These are phyloP conservation scores for Chrysopa pallens DNA, from an alignment of 1,140 invertebrate species.

Conservation along the genomic window DNA sequence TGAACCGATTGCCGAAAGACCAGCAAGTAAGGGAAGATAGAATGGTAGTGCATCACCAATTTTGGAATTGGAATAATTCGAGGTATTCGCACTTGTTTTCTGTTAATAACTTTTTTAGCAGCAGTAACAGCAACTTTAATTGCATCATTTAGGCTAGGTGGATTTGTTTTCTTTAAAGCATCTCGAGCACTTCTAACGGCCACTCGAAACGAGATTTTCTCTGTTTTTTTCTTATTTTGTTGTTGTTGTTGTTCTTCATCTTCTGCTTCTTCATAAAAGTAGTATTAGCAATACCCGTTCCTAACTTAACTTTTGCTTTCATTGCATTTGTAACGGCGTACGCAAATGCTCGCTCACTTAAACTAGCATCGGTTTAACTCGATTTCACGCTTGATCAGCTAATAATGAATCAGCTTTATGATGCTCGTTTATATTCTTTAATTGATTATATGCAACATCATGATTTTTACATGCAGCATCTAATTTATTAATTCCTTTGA, in stretches of 20 bases:
- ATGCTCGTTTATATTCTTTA: slow-evolving; percentile 16
- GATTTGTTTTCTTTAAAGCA: not conserved
- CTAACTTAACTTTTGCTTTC: slow-evolving; percentile 17
- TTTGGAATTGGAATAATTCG: slow-evolving; percentile 19
- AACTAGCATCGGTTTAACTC: slow-evolving; percentile 15
- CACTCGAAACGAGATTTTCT: too few relatives aligned
- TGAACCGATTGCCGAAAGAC: slow-evolving; percentile 17
- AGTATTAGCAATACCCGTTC: slow-evolving; percentile 8
- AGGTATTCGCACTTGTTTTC: slow-evolving; percentile 8
- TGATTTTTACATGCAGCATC: slow-evolving; percentile 12
- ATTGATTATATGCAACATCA: slow-evolving; percentile 18
- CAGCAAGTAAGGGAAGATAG: slow-evolving; percentile 20
- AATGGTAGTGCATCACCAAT: slow-evolving; percentile 17
- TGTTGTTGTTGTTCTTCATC: too few relatives aligned
- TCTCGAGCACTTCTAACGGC: not conserved
- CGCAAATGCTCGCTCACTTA: slow-evolving; percentile 17
- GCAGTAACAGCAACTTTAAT: slow-evolving; percentile 6
- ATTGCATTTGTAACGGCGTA: slow-evolving; percentile 14
- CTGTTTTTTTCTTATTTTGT: too few relatives aligned
- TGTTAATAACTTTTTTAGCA: slow-evolving; percentile 5
- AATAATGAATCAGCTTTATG: slow-evolving; percentile 21
- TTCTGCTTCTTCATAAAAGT: too few relatives aligned
- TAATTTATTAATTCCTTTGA: slow-evolving; percentile 11
- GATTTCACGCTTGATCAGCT: slow-evolving; percentile 18
- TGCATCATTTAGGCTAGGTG: slow-evolving; percentile 2